Base-by-base conservation (phyloP, 2,113 vertebrate species). In the Morone saxatilis region DNA sequence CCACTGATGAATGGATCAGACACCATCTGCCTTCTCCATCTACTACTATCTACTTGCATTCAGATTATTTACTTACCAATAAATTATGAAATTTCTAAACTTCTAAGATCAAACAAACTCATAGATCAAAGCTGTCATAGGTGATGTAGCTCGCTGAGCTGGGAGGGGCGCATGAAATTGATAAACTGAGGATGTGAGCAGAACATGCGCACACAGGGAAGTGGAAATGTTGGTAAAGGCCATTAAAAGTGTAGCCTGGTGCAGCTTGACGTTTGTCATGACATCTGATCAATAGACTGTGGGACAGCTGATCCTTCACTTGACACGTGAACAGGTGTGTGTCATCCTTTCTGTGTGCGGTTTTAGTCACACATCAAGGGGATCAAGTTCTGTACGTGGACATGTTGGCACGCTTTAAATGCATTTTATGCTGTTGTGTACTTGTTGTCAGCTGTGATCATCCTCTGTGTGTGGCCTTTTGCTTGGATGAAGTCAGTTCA, bases 101-200 rank as follows among this genome's bases (percentile, higher is more conserved):
- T 87, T 87, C 63, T 66, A 19, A 78, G 67, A 85, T 90, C 84
- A 90, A 87, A 85, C 67, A 76, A 86, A 80, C 50, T 77, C 59
- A 8, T 75, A 67, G 80, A 90, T 90, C 86, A 87, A 88, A 91
- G 83, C 75, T 86, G 82, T 71, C 56, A 13, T 25, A 71, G 84
- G 84, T 71, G 76, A 80, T 86, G 76, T 75, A 59, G 66, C 73
- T 83, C 13, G 6, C 69, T 73, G 43, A 67, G 70, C 71, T 75
- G 62, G 66, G 69, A 80, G 75, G 79, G 74, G 66, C 70, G 40
- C 68, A 57, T 68, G 51, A 85, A 78, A 67, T 57, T 67, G 61
- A 51, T 66, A 68, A 80, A 74, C 71, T 10, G 72, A 59, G 60
- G 53, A 67, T 25, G 31, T 50, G 56, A 61, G 78, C 80, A 65